These are phyloP conservation scores for Phaonia tiefii DNA, from an alignment of 2,888 invertebrate species.

Conservation along the genomic window DNA sequence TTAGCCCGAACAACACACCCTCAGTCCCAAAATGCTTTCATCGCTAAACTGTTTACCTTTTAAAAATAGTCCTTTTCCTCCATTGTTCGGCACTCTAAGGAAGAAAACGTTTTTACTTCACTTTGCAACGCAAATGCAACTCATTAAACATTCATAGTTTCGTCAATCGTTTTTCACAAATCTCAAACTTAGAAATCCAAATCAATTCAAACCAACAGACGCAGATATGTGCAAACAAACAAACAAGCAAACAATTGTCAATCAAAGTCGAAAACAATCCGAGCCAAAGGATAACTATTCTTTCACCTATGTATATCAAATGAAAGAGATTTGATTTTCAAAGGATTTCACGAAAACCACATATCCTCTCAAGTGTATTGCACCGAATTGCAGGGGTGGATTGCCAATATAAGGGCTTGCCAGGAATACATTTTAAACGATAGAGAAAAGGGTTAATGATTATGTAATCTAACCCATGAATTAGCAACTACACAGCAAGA, in stretches of 20 bases:
- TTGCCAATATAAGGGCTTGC: not conserved
- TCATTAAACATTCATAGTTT: conserved; percentile 48
- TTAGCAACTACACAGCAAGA: conserved; percentile 42
- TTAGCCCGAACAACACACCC: conserved; percentile 52
- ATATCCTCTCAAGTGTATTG: not conserved
- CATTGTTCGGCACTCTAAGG: conserved; percentile 22
- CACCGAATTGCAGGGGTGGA: conserved; percentile 61
- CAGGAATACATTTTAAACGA: not conserved
- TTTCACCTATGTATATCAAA: too few relatives aligned
- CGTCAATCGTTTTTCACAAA: conserved; percentile 42
- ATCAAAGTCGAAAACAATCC: conserved; percentile 50
- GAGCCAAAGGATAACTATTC: conserved; percentile 19
- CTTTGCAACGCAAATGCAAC: conserved; percentile 40
- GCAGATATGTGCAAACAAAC: conserved; percentile 58
- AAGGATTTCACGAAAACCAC: not conserved
- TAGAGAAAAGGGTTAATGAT: conserved; percentile 50
- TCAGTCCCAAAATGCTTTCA: conserved; percentile 30
- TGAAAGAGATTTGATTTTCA: too few relatives aligned
- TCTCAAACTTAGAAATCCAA: not conserved
- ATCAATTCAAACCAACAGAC: too few relatives aligned
- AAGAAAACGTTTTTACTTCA: conserved; percentile 9
- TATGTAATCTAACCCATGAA: conserved; percentile 52
- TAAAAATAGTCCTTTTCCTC: conserved; percentile 32
- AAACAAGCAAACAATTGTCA: conserved; percentile 60
- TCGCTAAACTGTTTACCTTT: conserved; percentile 32